Conservation (phyloP, 2,888 invertebrate genomes). For the Scaptomyza tumidula region DNA sequence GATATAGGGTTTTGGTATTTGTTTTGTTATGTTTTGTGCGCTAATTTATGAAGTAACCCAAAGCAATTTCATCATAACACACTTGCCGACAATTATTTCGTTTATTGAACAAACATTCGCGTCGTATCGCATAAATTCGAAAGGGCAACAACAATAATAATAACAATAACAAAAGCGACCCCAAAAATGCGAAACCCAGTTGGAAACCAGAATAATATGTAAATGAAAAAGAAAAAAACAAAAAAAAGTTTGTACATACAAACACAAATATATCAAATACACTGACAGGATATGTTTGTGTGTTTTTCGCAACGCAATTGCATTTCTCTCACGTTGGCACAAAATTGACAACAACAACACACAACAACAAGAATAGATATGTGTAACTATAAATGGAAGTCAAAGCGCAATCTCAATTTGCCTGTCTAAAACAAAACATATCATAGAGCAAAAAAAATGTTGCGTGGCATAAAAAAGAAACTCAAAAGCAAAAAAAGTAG, state of each 20-base stretch:
- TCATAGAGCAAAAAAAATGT: conserved; percentile 47
- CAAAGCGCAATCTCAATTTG: conserved; percentile 43
- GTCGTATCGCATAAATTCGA: conserved; percentile 75
- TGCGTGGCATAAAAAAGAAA: conserved; percentile 52
- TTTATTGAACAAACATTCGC: conserved; percentile 78
- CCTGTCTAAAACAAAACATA: conserved; percentile 67
- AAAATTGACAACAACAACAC: conserved; percentile 43
- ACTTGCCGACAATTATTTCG: conserved; percentile 79
- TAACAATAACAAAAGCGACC: conserved; percentile 40
- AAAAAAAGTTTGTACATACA: conserved; percentile 7
- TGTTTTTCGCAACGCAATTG: conserved; percentile 65
- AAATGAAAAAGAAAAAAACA: conserved; percentile 53
- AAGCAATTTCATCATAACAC: conserved; percentile 80
- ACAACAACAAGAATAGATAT: conserved; percentile 15
- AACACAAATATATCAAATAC: conserved; percentile 21
- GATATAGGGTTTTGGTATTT: too few relatives aligned
- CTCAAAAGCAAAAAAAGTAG: neutral
- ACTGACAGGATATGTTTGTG: conserved; percentile 17
- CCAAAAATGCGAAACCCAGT: conserved; percentile 44
- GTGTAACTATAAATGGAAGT: conserved; percentile 55
- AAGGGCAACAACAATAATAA: conserved; percentile 46
- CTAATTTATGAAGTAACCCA: conserved; percentile 79
- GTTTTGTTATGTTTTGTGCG: conserved; percentile 36
- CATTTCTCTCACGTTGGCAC: conserved; percentile 63
- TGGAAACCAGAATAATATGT: conserved; percentile 75